phyloP scores from a whole-genome alignment of 2,888 invertebrate species.

The Morpho achilles region DNA sequence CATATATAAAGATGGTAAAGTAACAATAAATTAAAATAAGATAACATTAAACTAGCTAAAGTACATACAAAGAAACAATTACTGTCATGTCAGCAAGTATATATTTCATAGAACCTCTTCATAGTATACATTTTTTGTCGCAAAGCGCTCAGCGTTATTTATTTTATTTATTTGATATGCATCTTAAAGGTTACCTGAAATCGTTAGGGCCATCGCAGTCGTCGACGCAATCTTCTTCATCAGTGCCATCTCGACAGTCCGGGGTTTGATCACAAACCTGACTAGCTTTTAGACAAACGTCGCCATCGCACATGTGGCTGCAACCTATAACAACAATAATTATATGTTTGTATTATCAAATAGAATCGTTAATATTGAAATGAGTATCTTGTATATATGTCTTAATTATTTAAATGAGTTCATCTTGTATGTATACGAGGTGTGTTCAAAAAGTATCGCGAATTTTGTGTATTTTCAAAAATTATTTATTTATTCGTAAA shows the following conservation, averaged over 20 bases:
- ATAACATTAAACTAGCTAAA: too few species aligned
- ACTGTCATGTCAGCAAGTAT: too few species aligned
- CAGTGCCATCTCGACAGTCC: conserved; percentile 81
- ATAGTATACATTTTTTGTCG: background rate
- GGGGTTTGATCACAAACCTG: conserved; percentile 77
- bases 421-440: too few species aligned
- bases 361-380: background rate
- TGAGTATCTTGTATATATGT: too few species aligned
- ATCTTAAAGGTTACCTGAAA: conserved; percentile 54
- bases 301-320: conserved; percentile 68
- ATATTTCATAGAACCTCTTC: too few species aligned
- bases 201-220: conserved; percentile 52
- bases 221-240: conserved; percentile 63
- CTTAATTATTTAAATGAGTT: background rate
- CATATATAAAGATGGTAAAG: too few species aligned
- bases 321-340: conserved; percentile 59
- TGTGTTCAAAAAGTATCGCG: too few species aligned
- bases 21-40: too few species aligned
- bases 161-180: background rate
- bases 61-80: too few species aligned
- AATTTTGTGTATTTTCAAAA: too few species aligned
- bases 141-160: conserved; percentile 1
- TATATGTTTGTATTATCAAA: conserved; percentile 18
- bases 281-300: conserved; percentile 76
- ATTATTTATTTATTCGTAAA: too few species aligned